Base-by-base conservation (phyloP, 2,113 vertebrate genomes). In the Epinephelus lanceolatus region DNA sequence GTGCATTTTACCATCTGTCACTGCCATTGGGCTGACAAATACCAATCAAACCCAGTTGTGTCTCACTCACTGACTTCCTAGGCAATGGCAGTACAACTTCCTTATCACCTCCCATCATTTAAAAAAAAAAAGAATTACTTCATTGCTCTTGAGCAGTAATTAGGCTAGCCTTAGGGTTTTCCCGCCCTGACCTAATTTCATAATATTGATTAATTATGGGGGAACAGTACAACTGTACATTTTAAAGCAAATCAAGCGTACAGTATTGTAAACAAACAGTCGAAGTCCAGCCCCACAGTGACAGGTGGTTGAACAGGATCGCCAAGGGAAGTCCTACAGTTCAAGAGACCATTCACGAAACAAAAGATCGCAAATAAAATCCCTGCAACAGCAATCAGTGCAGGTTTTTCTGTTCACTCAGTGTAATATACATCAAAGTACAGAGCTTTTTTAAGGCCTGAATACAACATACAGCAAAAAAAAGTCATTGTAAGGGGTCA, bases 1-100 rank as follows among this genome's bases (percentile, higher is more conserved):
- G 55, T 86, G 84, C 90, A 89, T 90, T 94, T 94, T 92, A 72
- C 94, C 94, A 95, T 94, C 94, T 95, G 95, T 96, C 94, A 92
- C 87, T 88, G 72, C 88, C 78, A 56, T 80, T 78, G 56, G 42
- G 71, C 73, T 75, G 25, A 77, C 82, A 86, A 84, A 94, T 91
- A 91, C 91, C 89, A 82, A 85, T 93, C 82, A 84, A 84, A 81
- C 83, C 84, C 74, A 52, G 71, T 76, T 53, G 71, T 56, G 17
- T 56, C 80, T 62, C 71, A 37, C 77, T 86, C 71, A 18, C 25
- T 27, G 8, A 79, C 80, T 27, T 60, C 25, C 25, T 9, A 60
- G 76, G 89, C 91, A 92, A 89, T 86, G 33, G 30, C n/a, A 40
- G 14, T 0, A 2, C 59, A 60, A 75, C 72, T 83, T 53, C 69